Base-by-base conservation (phyloP, 2,797 vertebrate species). In the Loris lydekkerianus region DNA sequence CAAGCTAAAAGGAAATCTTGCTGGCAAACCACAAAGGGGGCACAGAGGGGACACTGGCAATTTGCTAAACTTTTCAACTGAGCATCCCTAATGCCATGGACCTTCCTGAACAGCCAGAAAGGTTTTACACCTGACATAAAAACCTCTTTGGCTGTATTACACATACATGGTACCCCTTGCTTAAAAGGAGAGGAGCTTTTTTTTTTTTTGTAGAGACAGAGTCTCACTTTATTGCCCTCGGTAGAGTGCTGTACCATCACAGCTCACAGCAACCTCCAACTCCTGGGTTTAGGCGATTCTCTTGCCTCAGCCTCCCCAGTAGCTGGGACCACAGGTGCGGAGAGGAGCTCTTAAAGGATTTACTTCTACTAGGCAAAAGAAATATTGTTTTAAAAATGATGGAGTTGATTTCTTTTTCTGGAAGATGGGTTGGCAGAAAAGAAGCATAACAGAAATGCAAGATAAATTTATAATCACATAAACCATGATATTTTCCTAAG, bases 401-500 rank as follows among this genome's bases (percentile, higher is more conserved):
- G 43, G 23, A 76, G 40, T 29, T 94, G 53, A 46, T n/a, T 85
- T 65, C 87, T 87, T 80, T 60, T 61, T 82, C 34, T 61, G 27
- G 53, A 27, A 13, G 56, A 23, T 43, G 9, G 17, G 17, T 58
- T 93, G 56, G 49, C 63, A 61, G 43, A 83, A 84, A 37, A 91
- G 75, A 93, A 76, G 73, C 46, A 89, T 1, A 89, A 11, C 25
- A 73, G 37, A 93, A 83, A 90, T 70, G 27, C 49, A 86, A 91
- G 72, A 73, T 67, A 78, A 86, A 86, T 70, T 91, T 80, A 81
- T 76, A 60, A 89, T 56, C 60, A 91, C 80, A 73, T 40, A 93
- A 56, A 46, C 72, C 56, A 84, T 49, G 43, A 73, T 31, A 46
- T 83, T 89, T 96, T 94, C 73, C 53, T 77, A 96, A 96, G 85